Evolutionary conservation across 2,888 invertebrate genomes (phyloP), one percentile per base, ranked within the genome.

Genomic region (Andrena flavipes): DNA sequence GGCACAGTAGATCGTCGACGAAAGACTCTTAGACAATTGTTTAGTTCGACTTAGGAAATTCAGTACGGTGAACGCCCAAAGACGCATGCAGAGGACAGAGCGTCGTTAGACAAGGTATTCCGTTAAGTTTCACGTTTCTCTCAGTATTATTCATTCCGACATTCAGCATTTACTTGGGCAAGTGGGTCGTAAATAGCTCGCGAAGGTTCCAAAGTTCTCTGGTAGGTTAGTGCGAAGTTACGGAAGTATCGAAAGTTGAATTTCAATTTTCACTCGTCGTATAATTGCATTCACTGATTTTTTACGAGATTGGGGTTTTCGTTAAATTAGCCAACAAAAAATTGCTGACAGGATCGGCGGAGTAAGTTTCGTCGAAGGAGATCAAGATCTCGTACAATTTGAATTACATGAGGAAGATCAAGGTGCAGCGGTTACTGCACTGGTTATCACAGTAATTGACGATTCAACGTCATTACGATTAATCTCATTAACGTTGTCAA

Each of bases 121-220:
- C 70, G 78, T 79, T 62, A 23, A 42, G 60, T 65, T 64, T 70
- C 29, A 26, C 23, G 35, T 33, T 70, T n/a, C 60, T 60, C 59
- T 51, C 78, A 80, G 80, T 80, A 77, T 80, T 71, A 77, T 42
- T 23, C 20, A 23, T 65, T 68, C 29, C 56, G 33, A 6, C 63
- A 54, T 16, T 51, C 26, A 76, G 48, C 35, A 23, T 62, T 35
- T n/a, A 60, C 30, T 8, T 49, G 20, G 48, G 8, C 48, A 20
- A 68, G n/a, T 0, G 60, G 30, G 20, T 29, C 33, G 56, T 59
- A n/a, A n/a, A 6, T 2, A 13, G 20, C 33, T 29, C 26, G 3
- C 23, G 23, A 42, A 16, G 29, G 62, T 63, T 71, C 33, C 33
- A 63, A 71, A 51, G 69, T 65, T 65, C 23, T 20, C 56, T 20